phyloP scores from a whole-genome alignment of 2,113 vertebrate genomes.

The Forbesichthys papilliferus region DNA sequence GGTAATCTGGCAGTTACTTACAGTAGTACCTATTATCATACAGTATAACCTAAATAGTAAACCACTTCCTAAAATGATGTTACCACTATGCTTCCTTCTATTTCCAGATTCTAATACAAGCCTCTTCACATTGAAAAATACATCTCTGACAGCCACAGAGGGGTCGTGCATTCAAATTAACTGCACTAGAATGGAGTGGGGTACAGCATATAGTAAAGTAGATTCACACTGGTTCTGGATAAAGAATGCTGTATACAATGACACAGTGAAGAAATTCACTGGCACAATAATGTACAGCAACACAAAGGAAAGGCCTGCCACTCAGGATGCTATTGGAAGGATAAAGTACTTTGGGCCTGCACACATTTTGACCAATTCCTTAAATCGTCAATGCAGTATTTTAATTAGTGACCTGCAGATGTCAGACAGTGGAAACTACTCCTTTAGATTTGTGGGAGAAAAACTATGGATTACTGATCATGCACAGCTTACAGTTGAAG shows the following conservation, averaged over 20 bases:
- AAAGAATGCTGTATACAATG: constrained; percentile 1
- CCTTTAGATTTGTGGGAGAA: constrained; percentile 9
- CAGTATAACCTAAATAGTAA: too few species aligned
- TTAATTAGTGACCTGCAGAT: constrained; percentile 27
- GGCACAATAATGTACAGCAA: constrained; percentile 34
- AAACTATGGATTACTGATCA: fast-evolving
- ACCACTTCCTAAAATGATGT: too few species aligned
- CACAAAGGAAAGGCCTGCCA: background rate
- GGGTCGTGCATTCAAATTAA: constrained; percentile 40
- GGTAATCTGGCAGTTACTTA: too few species aligned
- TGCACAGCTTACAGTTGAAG: constrained; percentile 16
- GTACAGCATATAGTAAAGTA: background rate
- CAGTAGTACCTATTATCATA: too few species aligned
- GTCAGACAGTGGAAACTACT: constrained; percentile 37
- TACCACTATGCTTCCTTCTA: background rate
- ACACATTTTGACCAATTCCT: fast-evolving
- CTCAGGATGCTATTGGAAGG: constrained; percentile 8
- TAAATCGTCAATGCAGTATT: constrained; percentile 13
- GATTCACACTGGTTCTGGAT: constrained; percentile 18
- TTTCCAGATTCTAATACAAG: background rate
- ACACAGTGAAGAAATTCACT: fast-evolving
- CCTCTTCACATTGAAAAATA: background rate
- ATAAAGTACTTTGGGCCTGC: constrained; percentile 8
- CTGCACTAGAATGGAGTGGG: background rate
- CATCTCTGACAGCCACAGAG: background rate